These are phyloP conservation scores for Sphecodes monilicornis DNA, from an alignment of 2,888 invertebrate genomes.

Conservation along the genomic window DNA sequence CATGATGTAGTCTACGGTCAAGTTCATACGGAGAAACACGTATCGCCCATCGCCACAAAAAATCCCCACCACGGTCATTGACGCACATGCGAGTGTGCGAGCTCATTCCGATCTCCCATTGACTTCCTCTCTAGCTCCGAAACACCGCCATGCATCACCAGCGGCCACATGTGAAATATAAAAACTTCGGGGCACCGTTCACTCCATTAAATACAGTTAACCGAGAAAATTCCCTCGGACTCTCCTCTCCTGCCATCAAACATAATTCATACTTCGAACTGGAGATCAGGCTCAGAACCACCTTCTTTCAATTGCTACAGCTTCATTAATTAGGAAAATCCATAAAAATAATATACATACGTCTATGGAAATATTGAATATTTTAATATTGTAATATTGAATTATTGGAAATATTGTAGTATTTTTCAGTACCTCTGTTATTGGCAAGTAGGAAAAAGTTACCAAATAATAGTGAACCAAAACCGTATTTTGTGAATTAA, in stretches of 20 bases:
- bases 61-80: background rate
- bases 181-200: slow-evolving; percentile 49
- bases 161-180: slow-evolving; percentile 24
- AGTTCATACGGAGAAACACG: background rate
- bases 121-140: slow-evolving; percentile 34
- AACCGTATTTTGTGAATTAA: no score
- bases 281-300: background rate
- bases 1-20: background rate
- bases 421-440: no score
- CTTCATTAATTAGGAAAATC: background rate
- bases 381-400: no score
- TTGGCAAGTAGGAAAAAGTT: no score
- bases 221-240: slow-evolving; percentile 23
- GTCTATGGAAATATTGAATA: no score
- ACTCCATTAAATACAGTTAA: slow-evolving; percentile 54
- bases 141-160: slow-evolving; percentile 16
- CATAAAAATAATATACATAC: background rate
- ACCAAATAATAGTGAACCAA: no score
- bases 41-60: background rate
- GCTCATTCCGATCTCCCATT: slow-evolving; percentile 41
- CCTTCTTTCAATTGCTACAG: background rate
- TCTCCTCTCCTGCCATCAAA: background rate
- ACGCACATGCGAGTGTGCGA: slow-evolving; percentile 41
- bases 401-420: no score
- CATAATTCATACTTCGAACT: background rate